phyloP scores from a whole-genome alignment of 2,797 vertebrate genomes.

The Xenops minutus region DNA sequence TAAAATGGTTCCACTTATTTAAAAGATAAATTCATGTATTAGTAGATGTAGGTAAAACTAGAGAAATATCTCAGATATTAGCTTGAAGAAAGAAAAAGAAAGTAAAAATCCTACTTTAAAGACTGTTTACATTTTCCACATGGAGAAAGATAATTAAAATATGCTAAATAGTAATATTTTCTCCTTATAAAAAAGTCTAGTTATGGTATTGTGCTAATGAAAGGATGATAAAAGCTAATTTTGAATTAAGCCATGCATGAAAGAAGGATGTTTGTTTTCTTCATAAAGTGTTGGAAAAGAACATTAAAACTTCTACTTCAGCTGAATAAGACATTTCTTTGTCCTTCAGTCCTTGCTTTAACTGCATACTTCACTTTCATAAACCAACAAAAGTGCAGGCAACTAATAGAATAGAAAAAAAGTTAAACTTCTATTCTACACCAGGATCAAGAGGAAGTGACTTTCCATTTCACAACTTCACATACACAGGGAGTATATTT shows the following conservation, averaged over 20 bases:
- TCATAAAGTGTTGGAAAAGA: background rate
- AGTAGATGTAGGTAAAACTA: background rate
- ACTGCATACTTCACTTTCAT: background rate
- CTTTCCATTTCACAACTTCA: background rate
- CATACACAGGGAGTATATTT: background rate
- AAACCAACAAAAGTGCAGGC: background rate
- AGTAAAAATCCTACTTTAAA: background rate
- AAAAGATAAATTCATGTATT: background rate
- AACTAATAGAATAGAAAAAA: background rate
- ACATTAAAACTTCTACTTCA: background rate
- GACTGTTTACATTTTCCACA: background rate
- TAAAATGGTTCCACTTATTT: background rate
- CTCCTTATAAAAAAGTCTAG: background rate
- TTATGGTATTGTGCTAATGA: background rate
- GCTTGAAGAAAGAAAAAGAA: background rate
- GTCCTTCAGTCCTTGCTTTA: background rate
- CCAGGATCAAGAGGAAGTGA: background rate
- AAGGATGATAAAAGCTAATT: conserved; percentile 9
- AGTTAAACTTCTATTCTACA: background rate
- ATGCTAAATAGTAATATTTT: conserved; percentile 8
- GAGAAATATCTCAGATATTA: background rate
- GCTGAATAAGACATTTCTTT: background rate
- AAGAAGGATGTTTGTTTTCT: background rate
- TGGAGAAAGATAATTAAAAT: conserved; percentile 37
- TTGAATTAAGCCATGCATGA: conserved; percentile 17